These are phyloP conservation scores for Tetranychus piercei DNA, from an alignment of 2,888 invertebrate species.

Conservation along the genomic window DNA sequence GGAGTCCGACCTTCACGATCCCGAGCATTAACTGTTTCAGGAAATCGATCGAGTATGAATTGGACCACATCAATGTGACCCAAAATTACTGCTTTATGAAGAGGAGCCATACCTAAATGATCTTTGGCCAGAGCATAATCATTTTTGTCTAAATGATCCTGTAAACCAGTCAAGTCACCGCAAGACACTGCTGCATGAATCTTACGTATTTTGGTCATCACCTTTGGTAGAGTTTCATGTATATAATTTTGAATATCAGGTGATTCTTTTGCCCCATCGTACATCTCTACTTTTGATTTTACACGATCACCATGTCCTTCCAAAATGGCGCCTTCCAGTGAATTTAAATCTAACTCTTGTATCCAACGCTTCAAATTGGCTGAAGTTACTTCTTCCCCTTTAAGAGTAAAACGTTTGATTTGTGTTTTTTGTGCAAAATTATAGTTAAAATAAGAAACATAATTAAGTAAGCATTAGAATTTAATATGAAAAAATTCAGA, in stretches of 20 bases:
- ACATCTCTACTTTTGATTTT: slow-evolving; percentile 32
- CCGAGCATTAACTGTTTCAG: slow-evolving; percentile 32
- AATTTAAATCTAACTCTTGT: slow-evolving; percentile 68
- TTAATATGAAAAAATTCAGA: too few relatives aligned
- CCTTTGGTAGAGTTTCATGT: slow-evolving; percentile 24
- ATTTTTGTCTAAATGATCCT: slow-evolving; percentile 47
- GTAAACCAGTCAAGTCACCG: slow-evolving; percentile 25
- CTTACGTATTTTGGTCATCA: slow-evolving; percentile 26
- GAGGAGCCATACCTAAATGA: slow-evolving; percentile 55
- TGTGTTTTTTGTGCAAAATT: neutral
- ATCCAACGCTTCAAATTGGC: slow-evolving; percentile 89
- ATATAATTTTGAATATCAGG: slow-evolving; percentile 24
- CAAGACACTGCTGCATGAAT: slow-evolving; percentile 27
- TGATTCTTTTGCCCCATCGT: slow-evolving; percentile 21
- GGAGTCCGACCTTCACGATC: slow-evolving; percentile 46
- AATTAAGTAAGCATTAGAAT: too few relatives aligned
- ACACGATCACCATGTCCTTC: slow-evolving; percentile 73
- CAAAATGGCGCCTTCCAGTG: slow-evolving; percentile 70
- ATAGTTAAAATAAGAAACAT: too few relatives aligned
- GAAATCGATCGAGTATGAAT: slow-evolving; percentile 39
- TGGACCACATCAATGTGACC: slow-evolving; percentile 60
- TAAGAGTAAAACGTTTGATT: neutral
- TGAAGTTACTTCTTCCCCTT: slow-evolving; percentile 54
- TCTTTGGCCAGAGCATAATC: slow-evolving; percentile 63
- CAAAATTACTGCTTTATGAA: slow-evolving; percentile 67